A percentile compares a stretch with the other conserved stretches of the same genome.
phyloP scores from a whole-genome alignment of 2,113 vertebrate genomes.

The Chrysochloris asiatica region DNA sequence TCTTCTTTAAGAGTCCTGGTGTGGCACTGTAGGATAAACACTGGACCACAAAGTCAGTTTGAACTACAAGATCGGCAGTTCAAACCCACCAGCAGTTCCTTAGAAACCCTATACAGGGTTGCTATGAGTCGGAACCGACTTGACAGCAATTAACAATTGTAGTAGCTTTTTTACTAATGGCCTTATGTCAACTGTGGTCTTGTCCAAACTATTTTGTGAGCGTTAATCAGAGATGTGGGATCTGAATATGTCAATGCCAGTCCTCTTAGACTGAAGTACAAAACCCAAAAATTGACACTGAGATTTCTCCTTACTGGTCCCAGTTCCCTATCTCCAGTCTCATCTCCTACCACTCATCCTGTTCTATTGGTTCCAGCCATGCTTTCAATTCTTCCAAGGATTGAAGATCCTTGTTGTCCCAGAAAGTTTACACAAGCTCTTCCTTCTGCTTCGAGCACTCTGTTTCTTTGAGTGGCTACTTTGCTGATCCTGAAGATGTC shows the following conservation, averaged over 20 bases:
- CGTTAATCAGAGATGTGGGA: neutral
- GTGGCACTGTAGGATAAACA: too few species aligned
- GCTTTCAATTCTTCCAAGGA: neutral
- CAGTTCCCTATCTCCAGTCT: neutral
- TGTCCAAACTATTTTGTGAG: neutral
- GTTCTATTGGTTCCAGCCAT: neutral
- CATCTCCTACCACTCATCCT: neutral
- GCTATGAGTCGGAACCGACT: too few species aligned
- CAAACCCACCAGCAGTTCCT: too few species aligned
- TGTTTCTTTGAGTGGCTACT: neutral
- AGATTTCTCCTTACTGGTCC: too few species aligned
- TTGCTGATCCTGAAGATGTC: neutral
- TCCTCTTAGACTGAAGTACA: neutral
- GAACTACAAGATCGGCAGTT: too few species aligned
- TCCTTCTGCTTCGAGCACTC: neutral
- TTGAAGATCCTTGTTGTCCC: neutral
- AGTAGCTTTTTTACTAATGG: neutral
- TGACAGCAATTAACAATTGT: neutral
- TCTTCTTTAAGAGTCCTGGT: neutral
- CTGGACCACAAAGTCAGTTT: too few species aligned
- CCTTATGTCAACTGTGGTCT: neutral
- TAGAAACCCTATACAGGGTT: too few species aligned
- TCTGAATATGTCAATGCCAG: neutral
- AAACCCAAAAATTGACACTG: neutral
- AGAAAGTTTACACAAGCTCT: neutral